These are phyloP conservation scores for Iselma pallidipennis DNA, from an alignment of 2,888 invertebrate species.

Conservation along the genomic window DNA sequence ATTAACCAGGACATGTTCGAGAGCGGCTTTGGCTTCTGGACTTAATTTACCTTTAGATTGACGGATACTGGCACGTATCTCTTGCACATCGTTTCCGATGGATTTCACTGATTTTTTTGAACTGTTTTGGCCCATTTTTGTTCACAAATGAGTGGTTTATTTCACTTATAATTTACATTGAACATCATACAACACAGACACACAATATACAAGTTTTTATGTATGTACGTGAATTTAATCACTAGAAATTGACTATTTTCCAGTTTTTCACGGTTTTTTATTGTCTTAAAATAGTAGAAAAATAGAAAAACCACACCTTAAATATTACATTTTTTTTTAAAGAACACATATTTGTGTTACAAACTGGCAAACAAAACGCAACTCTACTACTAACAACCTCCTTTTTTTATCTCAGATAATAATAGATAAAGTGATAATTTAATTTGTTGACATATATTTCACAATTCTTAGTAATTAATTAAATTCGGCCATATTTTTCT, in stretches of 20 bases:
- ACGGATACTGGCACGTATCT: constrained; percentile 29
- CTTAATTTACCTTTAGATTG: constrained; percentile 23
- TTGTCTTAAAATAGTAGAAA: background rate
- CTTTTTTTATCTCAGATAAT: background rate
- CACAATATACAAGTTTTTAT: no score
- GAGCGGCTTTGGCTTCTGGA: constrained; percentile 21
- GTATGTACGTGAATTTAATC: no score
- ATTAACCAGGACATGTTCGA: constrained; percentile 25
- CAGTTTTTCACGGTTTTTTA: no score
- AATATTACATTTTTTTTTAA: background rate
- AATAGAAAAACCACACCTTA: background rate
- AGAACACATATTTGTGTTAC: no score
- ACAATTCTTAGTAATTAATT: background rate
- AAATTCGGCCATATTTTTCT: background rate
- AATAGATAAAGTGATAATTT: background rate
- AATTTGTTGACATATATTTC: background rate
- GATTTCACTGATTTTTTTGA: constrained; percentile 26
- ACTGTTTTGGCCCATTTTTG: constrained; percentile 5
- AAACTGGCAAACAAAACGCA: no score
- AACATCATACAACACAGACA: no score
- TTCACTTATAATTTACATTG: no score
- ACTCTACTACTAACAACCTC: no score
- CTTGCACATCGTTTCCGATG: constrained; percentile 32
- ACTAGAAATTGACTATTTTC: no score
- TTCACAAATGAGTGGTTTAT: no score